These are phyloP conservation scores for Cryptus armator DNA, from an alignment of 2,888 invertebrate species.

Conservation along the genomic window DNA sequence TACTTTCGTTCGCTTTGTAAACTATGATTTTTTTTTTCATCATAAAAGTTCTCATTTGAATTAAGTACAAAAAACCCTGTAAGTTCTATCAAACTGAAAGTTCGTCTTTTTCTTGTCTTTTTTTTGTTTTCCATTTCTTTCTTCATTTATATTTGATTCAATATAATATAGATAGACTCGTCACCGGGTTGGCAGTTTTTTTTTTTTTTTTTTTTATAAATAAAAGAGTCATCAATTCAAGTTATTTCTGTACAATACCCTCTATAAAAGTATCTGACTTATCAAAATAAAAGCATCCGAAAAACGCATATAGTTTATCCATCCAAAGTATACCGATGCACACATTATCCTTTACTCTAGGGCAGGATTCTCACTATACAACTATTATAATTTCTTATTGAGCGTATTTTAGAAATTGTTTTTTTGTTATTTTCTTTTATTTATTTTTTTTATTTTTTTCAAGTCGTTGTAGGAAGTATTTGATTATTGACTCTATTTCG, in stretches of 20 bases:
- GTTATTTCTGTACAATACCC: conserved; percentile 67
- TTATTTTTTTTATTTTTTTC: conserved; percentile 30
- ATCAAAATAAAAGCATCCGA: conserved; percentile 80
- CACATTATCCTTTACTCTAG: conserved; percentile 76
- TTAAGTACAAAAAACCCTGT: conserved; percentile 78
- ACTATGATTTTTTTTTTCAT: conserved; percentile 55
- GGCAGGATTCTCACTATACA: conserved; percentile 82
- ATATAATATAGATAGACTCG: conserved; percentile 59
- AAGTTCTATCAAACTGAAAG: conserved; percentile 73
- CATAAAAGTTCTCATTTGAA: conserved; percentile 57
- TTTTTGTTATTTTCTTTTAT: conserved; percentile 22
- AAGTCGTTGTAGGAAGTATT: conserved; percentile 84
- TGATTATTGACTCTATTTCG: conserved; percentile 81
- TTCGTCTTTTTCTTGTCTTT: conserved; percentile 17
- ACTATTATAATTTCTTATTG: conserved; percentile 82
- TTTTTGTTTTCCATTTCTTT: conserved; percentile 59
- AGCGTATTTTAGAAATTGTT: conserved; percentile 84
- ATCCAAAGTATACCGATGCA: conserved; percentile 80
- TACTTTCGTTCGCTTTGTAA: conserved; percentile 66
- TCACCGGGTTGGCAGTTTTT: conserved; percentile 17
- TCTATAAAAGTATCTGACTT: conserved; percentile 79
- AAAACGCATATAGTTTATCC: conserved; percentile 78
- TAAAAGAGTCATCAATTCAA: conserved; percentile 66
- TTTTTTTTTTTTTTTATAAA: conserved; percentile 36
- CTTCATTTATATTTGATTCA: conserved; percentile 68